Conservation (phyloP, 2,888 invertebrate species). For the Spialia ferax region DNA sequence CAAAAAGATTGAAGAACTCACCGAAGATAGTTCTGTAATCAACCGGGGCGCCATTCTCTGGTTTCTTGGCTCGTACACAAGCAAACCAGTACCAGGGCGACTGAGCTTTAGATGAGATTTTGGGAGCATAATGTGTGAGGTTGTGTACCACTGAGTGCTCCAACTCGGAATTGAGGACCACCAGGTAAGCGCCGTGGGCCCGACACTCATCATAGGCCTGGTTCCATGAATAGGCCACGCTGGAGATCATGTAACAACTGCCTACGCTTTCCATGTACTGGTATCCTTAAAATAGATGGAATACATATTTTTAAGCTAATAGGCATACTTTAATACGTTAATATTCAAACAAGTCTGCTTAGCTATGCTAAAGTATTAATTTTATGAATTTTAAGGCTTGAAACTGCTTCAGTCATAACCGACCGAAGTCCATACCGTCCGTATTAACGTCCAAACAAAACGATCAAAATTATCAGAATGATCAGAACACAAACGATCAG, state of each 20-base stretch:
- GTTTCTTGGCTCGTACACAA: slow-evolving; percentile 7
- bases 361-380: too few relatives aligned
- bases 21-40: slow-evolving; percentile 24
- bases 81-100: slow-evolving; percentile 26
- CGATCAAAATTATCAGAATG: too few relatives aligned
- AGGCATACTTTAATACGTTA: too few relatives aligned
- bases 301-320: neutral
- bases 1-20: neutral
- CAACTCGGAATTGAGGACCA: slow-evolving; percentile 42
- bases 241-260: slow-evolving; percentile 68
- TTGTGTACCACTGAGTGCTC: slow-evolving; percentile 20
- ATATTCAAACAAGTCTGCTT: too few relatives aligned
- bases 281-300: slow-evolving; percentile 55
- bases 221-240: slow-evolving; percentile 60
- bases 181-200: slow-evolving; percentile 63
- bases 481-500: too few relatives aligned
- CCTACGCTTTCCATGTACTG: slow-evolving; percentile 54
- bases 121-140: neutral
- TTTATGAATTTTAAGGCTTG: too few relatives aligned
- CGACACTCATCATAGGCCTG: slow-evolving; percentile 65
- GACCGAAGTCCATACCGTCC: too few relatives aligned
- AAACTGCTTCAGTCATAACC: too few relatives aligned
- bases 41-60: neutral
- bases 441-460: too few relatives aligned
- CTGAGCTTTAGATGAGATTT: neutral